Conservation (phyloP, 1,140 invertebrate genomes). For the Neelides sp. region DNA sequence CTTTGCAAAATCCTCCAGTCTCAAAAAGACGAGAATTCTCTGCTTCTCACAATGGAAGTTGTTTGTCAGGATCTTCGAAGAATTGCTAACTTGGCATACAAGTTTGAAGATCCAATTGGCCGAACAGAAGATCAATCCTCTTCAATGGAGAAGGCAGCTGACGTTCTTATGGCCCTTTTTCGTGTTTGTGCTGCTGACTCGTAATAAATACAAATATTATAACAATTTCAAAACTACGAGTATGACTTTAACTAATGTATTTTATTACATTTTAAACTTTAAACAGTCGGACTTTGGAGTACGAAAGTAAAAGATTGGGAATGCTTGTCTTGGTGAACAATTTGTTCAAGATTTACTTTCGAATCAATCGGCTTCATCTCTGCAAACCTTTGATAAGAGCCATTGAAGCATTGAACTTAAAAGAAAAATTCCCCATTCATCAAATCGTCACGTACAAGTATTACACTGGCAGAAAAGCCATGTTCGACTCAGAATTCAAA, state of each 20-base stretch:
- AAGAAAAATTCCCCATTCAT: conserved; percentile 74
- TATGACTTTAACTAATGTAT: conserved; percentile 1
- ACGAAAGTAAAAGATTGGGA: conserved; percentile 85
- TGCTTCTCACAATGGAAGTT: conserved; percentile 74
- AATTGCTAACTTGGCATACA: conserved; percentile 65
- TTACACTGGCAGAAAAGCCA: conserved; percentile 90
- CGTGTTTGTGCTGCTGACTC: conserved; percentile 91
- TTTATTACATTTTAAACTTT: conserved; percentile 12
- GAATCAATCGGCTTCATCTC: conserved; percentile 90
- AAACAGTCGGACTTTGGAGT: conserved; percentile 57
- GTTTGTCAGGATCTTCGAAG: conserved; percentile 76
- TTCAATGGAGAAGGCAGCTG: conserved; percentile 55
- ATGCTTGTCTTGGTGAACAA: conserved; percentile 95
- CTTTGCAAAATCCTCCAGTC: conserved; percentile 72
- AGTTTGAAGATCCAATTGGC: conserved; percentile 28
- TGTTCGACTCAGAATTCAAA: conserved; percentile 95
- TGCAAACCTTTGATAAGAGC: conserved; percentile 93
- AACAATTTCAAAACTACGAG: neutral
- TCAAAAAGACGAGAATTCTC: conserved; percentile 94
- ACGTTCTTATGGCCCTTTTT: conserved; percentile 86
- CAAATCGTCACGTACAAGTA: conserved; percentile 89
- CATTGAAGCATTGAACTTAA: conserved; percentile 75
- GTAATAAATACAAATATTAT: conserved; percentile 36
- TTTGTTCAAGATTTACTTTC: conserved; percentile 93
- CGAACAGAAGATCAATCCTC: conserved; percentile 35